Conservation (phyloP, 1,140 invertebrate genomes). For the Sycophila sp. region DNA sequence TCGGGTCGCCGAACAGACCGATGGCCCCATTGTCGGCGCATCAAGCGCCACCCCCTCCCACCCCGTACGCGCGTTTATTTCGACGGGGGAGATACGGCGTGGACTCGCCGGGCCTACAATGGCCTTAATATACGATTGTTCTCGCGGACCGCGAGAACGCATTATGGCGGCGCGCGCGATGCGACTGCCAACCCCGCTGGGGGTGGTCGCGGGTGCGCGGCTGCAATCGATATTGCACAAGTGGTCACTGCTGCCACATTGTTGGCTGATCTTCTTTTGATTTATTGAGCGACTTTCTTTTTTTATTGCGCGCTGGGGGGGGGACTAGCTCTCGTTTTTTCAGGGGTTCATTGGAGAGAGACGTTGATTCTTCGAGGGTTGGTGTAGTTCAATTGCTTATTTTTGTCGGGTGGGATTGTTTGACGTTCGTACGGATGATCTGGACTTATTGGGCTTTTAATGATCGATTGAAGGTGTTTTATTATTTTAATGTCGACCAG, state of each 20-base stretch:
- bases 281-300: background rate
- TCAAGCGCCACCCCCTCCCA: slow-evolving; percentile 47
- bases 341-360: too few relatives aligned
- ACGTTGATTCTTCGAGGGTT: too few relatives aligned
- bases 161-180: slow-evolving; percentile 3
- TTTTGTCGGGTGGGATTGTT: too few relatives aligned
- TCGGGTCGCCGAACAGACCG: slow-evolving; percentile 60
- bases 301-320: background rate
- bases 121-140: slow-evolving; percentile 62
- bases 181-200: background rate
- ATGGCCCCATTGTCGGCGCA: slow-evolving; percentile 60
- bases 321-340: too few relatives aligned
- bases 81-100: slow-evolving; percentile 41
- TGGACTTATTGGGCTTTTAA: too few relatives aligned
- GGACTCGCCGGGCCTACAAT: slow-evolving; percentile 14
- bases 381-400: too few relatives aligned
- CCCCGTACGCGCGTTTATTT: slow-evolving; percentile 55
- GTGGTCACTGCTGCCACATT: background rate
- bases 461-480: too few relatives aligned
- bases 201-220: background rate
- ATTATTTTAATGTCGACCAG: too few relatives aligned
- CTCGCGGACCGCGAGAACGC: slow-evolving; percentile 9
- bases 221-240: background rate
- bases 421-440: too few relatives aligned
- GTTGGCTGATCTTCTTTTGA: background rate